phyloP scores from a whole-genome alignment of 1,140 invertebrate species.

The Drosophila asahinai region DNA sequence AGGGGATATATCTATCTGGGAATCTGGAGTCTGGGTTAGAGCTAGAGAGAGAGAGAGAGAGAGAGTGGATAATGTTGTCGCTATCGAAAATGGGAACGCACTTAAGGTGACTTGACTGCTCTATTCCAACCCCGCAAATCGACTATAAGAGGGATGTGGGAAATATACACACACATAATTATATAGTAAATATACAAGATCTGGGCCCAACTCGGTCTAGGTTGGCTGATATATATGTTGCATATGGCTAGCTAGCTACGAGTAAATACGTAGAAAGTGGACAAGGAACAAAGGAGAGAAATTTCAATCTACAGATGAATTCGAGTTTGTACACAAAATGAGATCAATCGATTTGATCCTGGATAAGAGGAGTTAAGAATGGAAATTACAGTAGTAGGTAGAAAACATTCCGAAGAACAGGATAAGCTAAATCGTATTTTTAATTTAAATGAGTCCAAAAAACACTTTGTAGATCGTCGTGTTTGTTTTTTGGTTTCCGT shows the following conservation, averaged over 20 bases:
- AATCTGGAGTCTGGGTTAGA: conserved; percentile 21
- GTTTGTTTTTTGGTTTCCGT: conserved; percentile 12
- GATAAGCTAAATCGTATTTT: conserved; percentile 31
- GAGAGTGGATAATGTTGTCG: conserved; percentile 16
- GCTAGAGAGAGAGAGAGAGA: neutral
- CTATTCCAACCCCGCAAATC: conserved; percentile 32
- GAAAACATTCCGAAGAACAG: conserved; percentile 39
- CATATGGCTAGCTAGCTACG: conserved; percentile 19
- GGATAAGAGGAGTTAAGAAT: conserved; percentile 37
- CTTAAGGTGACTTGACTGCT: conserved; percentile 28
- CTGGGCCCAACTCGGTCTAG: conserved; percentile 15
- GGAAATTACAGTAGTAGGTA: conserved; percentile 26
- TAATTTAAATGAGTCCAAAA: conserved; percentile 29
- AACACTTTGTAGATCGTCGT: conserved; percentile 31
- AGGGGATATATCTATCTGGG: conserved; percentile 36
- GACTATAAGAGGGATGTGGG: conserved; percentile 13
- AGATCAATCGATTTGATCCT: conserved; percentile 51
- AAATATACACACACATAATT: conserved; percentile 13
- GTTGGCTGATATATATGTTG: conserved; percentile 11
- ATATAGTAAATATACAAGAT: conserved; percentile 18
- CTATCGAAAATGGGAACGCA: conserved; percentile 23
- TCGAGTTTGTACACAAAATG: conserved; percentile 35
- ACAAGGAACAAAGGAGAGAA: conserved; percentile 29
- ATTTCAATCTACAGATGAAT: conserved; percentile 49
- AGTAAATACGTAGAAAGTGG: conserved; percentile 29